Evolutionary conservation across 2,797 vertebrate genomes (phyloP), one percentile per base, ranked within the genome.

Genomic region (Tenualosa thibaudeaui): DNA sequence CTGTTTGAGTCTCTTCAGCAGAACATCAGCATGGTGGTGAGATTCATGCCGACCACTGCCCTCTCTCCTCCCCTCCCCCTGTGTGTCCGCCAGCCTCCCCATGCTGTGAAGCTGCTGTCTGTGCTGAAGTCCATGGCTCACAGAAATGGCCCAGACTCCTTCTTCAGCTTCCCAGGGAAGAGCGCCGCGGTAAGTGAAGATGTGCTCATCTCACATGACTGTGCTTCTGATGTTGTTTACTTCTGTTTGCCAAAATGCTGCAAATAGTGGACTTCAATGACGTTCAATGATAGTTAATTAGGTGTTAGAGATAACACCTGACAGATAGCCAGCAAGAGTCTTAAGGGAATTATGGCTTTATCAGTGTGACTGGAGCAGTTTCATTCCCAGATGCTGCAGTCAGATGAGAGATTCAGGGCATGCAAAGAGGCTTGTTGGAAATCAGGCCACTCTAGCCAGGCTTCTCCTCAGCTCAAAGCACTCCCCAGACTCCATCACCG

Each of bases 131-230:
- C 97, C 90, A 97, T 99, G 96, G 97, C 98, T 90, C 97, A 99
- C 91, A 97, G 97, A 90, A 96, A 96, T 2, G 98, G 98, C 86
- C 98, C 98, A 0, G 97, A 99, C 94, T 96, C 98, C 85, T 99
- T 99, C 94, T 99, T 99, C 96, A 99, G 96, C 92, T 99, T 99
- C 75, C 98, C 98, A 26, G 98, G 98, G 78, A 99, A 98, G 94
- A 99, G 98, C 90, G 98, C 98, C 92, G 98, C 98, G 22, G 98
- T 99, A 92, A 95, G 98, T 93, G 40, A 51, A 51, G 7, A 51
- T 12, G 50, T 7, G 13, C 37, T 15, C 40, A 19, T 19, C 71
- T 22, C 40, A 46, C 37, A 13, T 19, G 8, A 46, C 71, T 46
- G 17, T 43, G 15, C 37, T 75, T 7, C 1, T 43, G 7, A 43